A percentile compares a stretch with the other conserved stretches of the same genome.
Evolutionary conservation across 2,888 invertebrate species (phyloP).

Genomic region (Odontomyia ornata): DNA sequence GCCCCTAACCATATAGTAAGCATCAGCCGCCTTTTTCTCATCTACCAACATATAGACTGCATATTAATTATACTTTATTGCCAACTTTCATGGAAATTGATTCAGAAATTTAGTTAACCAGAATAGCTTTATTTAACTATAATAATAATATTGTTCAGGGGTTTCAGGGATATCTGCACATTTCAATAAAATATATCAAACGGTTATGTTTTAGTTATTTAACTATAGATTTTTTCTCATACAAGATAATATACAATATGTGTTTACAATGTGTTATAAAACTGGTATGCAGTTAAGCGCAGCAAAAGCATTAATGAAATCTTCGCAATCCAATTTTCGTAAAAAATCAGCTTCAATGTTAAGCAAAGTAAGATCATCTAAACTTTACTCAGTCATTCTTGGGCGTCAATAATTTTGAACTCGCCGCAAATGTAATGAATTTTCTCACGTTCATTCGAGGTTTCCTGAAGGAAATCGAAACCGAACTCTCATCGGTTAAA

Average conservation of each 20-base stretch:
- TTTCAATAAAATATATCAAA: not conserved
- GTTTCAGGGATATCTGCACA: not conserved
- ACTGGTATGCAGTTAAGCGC: not conserved
- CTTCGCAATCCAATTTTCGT: not conserved
- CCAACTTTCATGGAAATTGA: not conserved
- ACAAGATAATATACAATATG: not conserved
- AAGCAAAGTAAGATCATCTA: not conserved
- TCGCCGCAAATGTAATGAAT: no score
- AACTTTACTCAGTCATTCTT: not conserved
- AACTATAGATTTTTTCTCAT: not conserved
- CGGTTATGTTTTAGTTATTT: not conserved
- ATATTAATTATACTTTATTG: not conserved
- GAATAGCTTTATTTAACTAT: not conserved
- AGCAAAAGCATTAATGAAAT: not conserved
- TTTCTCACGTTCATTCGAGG: no score
- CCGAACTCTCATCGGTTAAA: no score
- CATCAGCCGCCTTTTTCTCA: not conserved
- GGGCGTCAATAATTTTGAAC: no score
- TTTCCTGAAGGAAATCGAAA: no score
- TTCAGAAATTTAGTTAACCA: not conserved
- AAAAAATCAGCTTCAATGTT: not conserved
- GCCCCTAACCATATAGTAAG: not conserved
- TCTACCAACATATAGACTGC: not conserved
- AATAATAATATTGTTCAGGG: not conserved
- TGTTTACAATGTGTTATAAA: not conserved